Base-by-base conservation (phyloP, 2,113 vertebrate genomes). In the Muntiacus muntjak region DNA sequence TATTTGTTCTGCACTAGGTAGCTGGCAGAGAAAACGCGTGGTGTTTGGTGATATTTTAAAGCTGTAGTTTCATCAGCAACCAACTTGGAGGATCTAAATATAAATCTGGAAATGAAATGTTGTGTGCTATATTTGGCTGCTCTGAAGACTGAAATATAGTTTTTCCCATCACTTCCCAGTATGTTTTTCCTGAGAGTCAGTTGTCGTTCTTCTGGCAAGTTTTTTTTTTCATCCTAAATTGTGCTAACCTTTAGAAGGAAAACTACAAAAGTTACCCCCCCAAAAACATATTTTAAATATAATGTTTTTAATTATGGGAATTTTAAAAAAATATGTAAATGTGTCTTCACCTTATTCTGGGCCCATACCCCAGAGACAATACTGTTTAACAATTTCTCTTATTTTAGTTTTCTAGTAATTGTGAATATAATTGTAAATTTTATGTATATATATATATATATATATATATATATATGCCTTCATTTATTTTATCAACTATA, bases 71-170 rank as follows among this genome's bases (percentile, higher is more conserved):
- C 96, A 97, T 98, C 84, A 4, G 54, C 79, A 79, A 47, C 78
- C 84, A 50, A 91, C 62, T 98, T 98, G 95, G 52, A 58, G 45
- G 97, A 96, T 97, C 79, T 86, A 98, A 98, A 98, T 95, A 89
- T 85, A 98, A 98, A 96, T 50, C 57, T 95, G 26, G 87, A 96
- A 97, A 60, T 81, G 64, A 78, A 50, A 30, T 86, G 21, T 74
- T 94, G 55, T 40, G 16, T 30, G 74, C 88, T 92, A 50, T 94
- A 94, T 50, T 94, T 96, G 88, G 82, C 91, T 87, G 36, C 50
- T 97, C 54, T 91, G 23, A 87, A 87, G 79, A 92, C 84, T 95
- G 57, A 91, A 94, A 82, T 89, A 43, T 0, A 93, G 58, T 4
- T 87, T 82, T 87, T 2, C 1, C 0, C 0, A 89, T 91, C 71